A percentile compares a stretch with the other conserved stretches of the same genome.
Evolutionary conservation across 2,797 vertebrate genomes (phyloP).

Genomic region (Peromyscus melanophrys): DNA sequence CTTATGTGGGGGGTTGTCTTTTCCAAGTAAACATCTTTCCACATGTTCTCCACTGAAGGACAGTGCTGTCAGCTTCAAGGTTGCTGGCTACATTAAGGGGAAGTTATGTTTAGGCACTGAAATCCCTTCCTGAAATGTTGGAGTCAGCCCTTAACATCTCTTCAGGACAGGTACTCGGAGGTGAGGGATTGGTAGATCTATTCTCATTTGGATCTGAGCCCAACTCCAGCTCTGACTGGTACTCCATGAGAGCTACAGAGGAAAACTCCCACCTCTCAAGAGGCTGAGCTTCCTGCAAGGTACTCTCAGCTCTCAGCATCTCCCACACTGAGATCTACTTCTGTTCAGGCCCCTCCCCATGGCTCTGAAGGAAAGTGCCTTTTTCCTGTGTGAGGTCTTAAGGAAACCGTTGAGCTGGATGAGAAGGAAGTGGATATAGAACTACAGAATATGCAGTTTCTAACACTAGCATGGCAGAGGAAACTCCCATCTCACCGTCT

Average conservation of each 20-base stretch:
- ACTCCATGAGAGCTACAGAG: not conserved
- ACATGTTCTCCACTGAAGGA: rapidly evolving
- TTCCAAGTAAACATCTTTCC: not conserved
- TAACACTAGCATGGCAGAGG: not conserved
- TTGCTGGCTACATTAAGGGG: not conserved
- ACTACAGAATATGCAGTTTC: not conserved
- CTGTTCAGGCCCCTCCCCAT: not conserved
- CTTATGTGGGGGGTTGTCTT: not conserved
- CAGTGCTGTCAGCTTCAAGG: not conserved
- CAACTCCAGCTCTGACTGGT: not conserved
- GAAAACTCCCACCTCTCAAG: not conserved
- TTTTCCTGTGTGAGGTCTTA: not conserved
- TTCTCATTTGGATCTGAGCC: not conserved
- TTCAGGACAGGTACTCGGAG: not conserved
- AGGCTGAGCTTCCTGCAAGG: not conserved
- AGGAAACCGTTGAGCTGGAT: not conserved
- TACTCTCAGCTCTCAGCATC: not conserved
- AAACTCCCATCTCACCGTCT: not conserved
- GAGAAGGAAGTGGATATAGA: not conserved
- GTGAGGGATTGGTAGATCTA: no score
- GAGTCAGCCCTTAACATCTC: not conserved
- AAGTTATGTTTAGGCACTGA: not conserved
- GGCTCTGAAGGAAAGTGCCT: not conserved
- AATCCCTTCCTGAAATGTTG: not conserved
- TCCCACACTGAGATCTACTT: not conserved